Percentiles rank a stretch among this genome's conserved stretches.
Evolutionary conservation across 2,113 vertebrate species (phyloP).

Genomic region (Podilymbus podiceps): DNA sequence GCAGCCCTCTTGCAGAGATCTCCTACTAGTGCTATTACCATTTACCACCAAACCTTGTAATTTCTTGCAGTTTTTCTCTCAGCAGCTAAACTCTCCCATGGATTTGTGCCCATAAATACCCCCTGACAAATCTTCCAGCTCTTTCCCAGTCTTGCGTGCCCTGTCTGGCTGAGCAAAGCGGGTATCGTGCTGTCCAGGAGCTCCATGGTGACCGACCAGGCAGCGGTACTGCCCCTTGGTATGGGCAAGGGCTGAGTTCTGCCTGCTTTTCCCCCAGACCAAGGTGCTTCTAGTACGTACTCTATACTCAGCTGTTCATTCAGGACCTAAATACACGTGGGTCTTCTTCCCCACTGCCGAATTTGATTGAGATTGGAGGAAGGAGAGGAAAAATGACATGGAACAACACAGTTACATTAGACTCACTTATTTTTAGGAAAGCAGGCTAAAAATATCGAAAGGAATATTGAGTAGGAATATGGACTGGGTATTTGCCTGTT

Average conservation of each 20-base stretch:
- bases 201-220: neutral
- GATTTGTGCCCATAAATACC: neutral
- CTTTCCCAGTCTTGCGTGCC: neutral
- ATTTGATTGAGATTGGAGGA: neutral
- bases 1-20: neutral
- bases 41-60: neutral
- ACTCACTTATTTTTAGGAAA: slow-evolving; percentile 34
- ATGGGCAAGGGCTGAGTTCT: neutral
- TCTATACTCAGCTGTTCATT: neutral
- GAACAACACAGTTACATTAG: neutral
- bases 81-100: neutral
- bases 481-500: neutral
- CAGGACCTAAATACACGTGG: neutral
- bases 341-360: neutral
- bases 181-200: neutral
- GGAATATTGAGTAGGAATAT: slow-evolving; percentile 8
- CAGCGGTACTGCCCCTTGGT: neutral
- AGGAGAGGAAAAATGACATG: neutral
- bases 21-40: neutral
- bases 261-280: neutral
- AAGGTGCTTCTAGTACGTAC: fast-evolving
- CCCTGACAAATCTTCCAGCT: neutral
- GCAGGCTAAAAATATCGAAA: slow-evolving; percentile 30
- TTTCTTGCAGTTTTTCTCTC: neutral
- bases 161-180: neutral